phyloP scores from a whole-genome alignment of 2,888 invertebrate species.

The Patella pellucida region DNA sequence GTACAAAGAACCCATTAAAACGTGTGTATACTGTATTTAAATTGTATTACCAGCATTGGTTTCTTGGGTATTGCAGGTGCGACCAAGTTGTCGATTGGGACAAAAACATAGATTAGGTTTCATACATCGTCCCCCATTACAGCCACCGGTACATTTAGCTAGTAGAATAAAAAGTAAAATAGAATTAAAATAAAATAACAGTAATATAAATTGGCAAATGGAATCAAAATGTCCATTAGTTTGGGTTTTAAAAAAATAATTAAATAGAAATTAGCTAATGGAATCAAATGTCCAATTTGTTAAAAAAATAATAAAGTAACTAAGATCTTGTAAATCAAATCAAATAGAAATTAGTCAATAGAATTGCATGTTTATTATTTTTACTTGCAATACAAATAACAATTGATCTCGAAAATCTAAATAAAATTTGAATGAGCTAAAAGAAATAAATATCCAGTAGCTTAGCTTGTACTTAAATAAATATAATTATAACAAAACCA shows the following conservation, averaged over 20 bases:
- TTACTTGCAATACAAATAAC: too few relatives aligned
- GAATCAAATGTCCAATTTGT: neutral
- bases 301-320: neutral
- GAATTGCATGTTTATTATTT: too few relatives aligned
- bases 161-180: conserved; percentile 17
- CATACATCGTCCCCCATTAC: conserved; percentile 83
- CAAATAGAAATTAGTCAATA: too few relatives aligned
- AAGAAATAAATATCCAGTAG: too few relatives aligned
- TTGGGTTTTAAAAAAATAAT: neutral
- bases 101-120: conserved; percentile 87
- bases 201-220: neutral
- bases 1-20: neutral
- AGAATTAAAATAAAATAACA: conserved; percentile 1
- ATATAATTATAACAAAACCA: too few relatives aligned
- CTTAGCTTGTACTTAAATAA: too few relatives aligned
- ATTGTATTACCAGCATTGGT: conserved; percentile 3
- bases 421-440: too few relatives aligned
- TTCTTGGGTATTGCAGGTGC: conserved; percentile 35
- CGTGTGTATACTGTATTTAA: neutral
- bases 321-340: too few relatives aligned
- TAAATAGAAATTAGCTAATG: too few relatives aligned
- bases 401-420: too few relatives aligned
- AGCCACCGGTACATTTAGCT: conserved; percentile 46
- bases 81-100: conserved; percentile 73
- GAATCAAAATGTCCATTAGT: neutral